Evolutionary conservation across 2,113 vertebrate species (phyloP), one percentile per base, ranked within the genome.

Genomic region (Oreotrochilus melanogaster): DNA sequence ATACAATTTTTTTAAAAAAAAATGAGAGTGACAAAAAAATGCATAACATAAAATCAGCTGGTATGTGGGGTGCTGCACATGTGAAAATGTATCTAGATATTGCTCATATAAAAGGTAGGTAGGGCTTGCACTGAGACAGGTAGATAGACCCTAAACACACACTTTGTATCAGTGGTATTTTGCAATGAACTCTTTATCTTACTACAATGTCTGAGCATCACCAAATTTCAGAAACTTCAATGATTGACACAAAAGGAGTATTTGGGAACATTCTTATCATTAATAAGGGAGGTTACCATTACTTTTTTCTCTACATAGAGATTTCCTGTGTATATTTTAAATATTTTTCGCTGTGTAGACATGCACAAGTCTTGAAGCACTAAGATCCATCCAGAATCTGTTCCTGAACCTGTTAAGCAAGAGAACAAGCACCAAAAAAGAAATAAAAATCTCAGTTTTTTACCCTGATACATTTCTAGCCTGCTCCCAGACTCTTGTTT

Each of bases 401-500:
- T 37, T 81, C 31, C 71, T 80, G 51, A 88, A 30, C 14, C 33
- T 31, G 28, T 33, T 61, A 93, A 71, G 35, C n/a, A 82, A 65
- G 24, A 70, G 83, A 95, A 67, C 10, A 94, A 92, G 25, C 23
- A 65, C 57, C 71, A 67, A 62, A 65, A 27, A 81, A 18, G 54
- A 81, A 85, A 53, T 21, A 57, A 62, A 88, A 25, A 74, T 69
- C 57, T 89, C 2, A 47, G 0, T 35, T 22, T 69, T 42, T 80
- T 78, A 78, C 30, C 30, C 79, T 76, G 50, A 37, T 42, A 94
- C 19, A 51, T 60, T 89, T 80, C 78, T 67, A 45, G 69, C 21
- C 42, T 80, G 42, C 35, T 93, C 24, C 47, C 47, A 75, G 47
- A 30, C 71, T 94, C 65, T 71, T 80, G 94, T 97, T 96, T 94